phyloP scores from a whole-genome alignment of 2,888 invertebrate species.

The Brachypterus glaber region DNA sequence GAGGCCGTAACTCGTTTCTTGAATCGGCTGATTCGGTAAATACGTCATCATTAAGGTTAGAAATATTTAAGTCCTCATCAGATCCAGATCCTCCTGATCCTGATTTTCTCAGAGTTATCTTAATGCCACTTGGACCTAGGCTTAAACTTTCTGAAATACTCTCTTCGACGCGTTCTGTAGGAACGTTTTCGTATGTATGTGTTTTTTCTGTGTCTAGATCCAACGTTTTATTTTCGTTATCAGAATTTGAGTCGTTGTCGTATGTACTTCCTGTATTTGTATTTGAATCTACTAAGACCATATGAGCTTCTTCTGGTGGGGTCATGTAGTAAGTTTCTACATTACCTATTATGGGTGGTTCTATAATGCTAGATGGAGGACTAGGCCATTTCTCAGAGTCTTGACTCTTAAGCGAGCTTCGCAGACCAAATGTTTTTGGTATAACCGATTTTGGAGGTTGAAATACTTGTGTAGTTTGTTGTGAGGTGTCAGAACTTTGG shows the following conservation, averaged over 20 bases:
- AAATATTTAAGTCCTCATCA: conserved; percentile 45
- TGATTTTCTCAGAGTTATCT: conserved; percentile 37
- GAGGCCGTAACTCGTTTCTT: conserved; percentile 36
- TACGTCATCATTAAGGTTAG: conserved; percentile 41
- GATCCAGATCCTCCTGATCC: conserved; percentile 35
- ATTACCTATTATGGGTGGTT: conserved; percentile 63
- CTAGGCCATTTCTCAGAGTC: conserved; percentile 76
- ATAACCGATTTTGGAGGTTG: conserved; percentile 35
- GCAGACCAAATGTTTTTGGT: conserved; percentile 38
- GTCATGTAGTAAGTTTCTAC: conserved; percentile 75
- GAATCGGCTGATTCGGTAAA: conserved; percentile 36
- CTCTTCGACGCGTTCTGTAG: conserved; percentile 32
- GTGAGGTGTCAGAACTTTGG: conserved; percentile 39
- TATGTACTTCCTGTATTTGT: conserved; percentile 49
- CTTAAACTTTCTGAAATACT: conserved; percentile 38
- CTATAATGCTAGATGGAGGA: conserved; percentile 61
- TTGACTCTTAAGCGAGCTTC: conserved; percentile 43
- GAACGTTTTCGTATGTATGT: conserved; percentile 39
- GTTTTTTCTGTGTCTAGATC: conserved; percentile 41
- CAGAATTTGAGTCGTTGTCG: conserved; percentile 53
- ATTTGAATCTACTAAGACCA: conserved; percentile 61
- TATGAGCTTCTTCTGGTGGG: conserved; percentile 67
- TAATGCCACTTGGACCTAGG: conserved; percentile 37
- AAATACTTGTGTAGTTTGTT: conserved; percentile 38
- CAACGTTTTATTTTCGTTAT: conserved; percentile 58